Evolutionary conservation across 2,797 vertebrate species (phyloP), one percentile per base, ranked within the genome.

Genomic region (Acanthurus tractus): DNA sequence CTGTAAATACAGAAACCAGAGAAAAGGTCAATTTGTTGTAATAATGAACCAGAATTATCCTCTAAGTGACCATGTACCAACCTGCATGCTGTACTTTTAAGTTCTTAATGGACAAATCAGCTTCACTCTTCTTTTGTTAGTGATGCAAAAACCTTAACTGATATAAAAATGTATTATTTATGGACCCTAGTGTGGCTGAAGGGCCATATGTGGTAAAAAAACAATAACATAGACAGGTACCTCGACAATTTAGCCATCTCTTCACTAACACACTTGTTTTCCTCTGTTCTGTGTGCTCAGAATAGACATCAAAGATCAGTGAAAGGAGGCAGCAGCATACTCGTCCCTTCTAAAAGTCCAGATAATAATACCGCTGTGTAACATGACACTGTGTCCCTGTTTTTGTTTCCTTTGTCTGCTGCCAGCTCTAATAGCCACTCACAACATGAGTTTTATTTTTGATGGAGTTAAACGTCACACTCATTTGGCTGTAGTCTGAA

Each of bases 261-360:
- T 3, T 59, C 10, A 14, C 8, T 25, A 36, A n/a, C 63, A 50
- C 5, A 3, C 70, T 50, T 56, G 9, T 61, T 71, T 63, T n/a
- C 44, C 38, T 65, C 11, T 65, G 25, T 74, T 64, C 38, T 70
- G 22, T 83, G 64, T 66, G 63, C 83, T 74, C 29, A 80, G 62
- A 76, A 53, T 81, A 88, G 63, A 86, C 79, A 76, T 90, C 73
- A 83, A 81, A 87, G 75, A 81, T 65, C 25, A 20, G n/a, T 61
- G 50, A 82, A 84, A 77, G 79, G 59, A 74, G 70, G 59, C 70
- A 83, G 73, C 73, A 49, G 48, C 66, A 67, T 52, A 68, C 44
- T n/a, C 64, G 67, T 72, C 76, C 56, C 55, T 82, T 70, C 45
- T 72, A 63, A 87, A 23, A 8, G 52, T 63, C 61, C 57, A 63